A percentile compares a stretch with the other conserved stretches of the same genome.
Conservation (phyloP, 2,113 vertebrate species). For the Ursus arctos region DNA sequence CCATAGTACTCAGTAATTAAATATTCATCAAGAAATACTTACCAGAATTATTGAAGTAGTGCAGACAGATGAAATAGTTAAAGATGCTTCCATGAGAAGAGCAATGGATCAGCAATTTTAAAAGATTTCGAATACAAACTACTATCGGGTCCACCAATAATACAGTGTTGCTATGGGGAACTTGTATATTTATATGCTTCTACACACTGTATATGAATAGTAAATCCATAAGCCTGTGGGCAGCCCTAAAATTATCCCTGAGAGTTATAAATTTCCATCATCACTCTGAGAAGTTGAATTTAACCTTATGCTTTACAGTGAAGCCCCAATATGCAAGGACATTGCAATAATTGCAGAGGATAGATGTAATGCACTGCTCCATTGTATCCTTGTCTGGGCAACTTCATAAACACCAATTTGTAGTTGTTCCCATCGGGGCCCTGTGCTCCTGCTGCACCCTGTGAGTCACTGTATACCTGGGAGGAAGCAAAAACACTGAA, state of each 20-base stretch:
- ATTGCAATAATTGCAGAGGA: background rate
- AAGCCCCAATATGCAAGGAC: background rate
- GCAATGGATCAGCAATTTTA: conserved; percentile 5
- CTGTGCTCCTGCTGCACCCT: fast-evolving
- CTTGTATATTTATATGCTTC: background rate
- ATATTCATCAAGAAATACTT: conserved; percentile 63
- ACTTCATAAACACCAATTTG: background rate
- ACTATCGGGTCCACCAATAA: background rate
- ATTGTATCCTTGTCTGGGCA: background rate
- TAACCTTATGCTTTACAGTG: conserved; percentile 59
- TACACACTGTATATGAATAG: background rate
- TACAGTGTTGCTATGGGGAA: background rate
- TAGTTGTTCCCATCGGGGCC: background rate
- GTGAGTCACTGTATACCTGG: too few species aligned
- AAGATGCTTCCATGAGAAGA: background rate
- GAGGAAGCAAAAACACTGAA: background rate
- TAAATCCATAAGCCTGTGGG: conserved; percentile 75
- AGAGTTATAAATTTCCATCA: conserved; percentile 75
- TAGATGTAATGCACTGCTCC: background rate
- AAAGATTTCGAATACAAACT: conserved; percentile 8
- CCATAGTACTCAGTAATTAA: conserved; percentile 42
- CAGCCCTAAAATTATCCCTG: conserved; percentile 69
- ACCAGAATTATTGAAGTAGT: conserved; percentile 48
- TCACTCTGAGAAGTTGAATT: conserved; percentile 76
- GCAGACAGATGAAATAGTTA: conserved; percentile 29